A percentile compares a stretch with the other conserved stretches of the same genome.
Conservation (phyloP, 2,888 invertebrate genomes). For the Aethes cnicana region DNA sequence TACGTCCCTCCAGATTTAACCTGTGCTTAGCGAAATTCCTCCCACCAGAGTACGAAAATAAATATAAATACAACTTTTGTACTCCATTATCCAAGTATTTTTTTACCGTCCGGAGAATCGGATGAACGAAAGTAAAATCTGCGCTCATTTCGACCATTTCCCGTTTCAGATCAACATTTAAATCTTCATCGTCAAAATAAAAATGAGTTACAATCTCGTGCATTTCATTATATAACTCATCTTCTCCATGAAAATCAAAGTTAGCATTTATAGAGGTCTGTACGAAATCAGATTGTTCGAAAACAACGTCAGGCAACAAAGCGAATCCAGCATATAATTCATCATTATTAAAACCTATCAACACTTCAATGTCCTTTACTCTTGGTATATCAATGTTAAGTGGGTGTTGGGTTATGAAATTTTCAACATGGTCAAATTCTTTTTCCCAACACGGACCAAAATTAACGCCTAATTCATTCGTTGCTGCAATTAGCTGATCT, state of each 20-base stretch:
- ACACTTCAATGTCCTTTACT: slow-evolving; percentile 22
- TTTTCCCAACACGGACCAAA: slow-evolving; percentile 30
- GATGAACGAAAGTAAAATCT: slow-evolving; percentile 43
- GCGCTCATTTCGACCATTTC: slow-evolving; percentile 40
- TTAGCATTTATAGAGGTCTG: slow-evolving; percentile 18
- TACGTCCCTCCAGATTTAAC: slow-evolving; percentile 38
- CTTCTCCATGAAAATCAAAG: slow-evolving; percentile 37
- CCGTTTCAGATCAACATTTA: slow-evolving; percentile 32
- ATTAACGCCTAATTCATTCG: background rate
- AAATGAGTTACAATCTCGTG: slow-evolving; percentile 36
- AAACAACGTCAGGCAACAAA: background rate
- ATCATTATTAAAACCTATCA: slow-evolving; percentile 28
- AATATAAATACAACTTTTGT: slow-evolving; percentile 41
- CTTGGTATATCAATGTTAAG: slow-evolving; percentile 4
- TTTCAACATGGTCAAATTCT: slow-evolving; percentile 21
- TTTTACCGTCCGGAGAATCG: slow-evolving; percentile 39
- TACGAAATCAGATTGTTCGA: slow-evolving; percentile 13
- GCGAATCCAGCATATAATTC: background rate
- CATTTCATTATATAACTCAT: slow-evolving; percentile 35
- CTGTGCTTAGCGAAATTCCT: slow-evolving; percentile 37
- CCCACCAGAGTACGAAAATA: slow-evolving; percentile 47
- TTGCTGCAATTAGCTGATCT: slow-evolving; percentile 11
- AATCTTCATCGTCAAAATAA: slow-evolving; percentile 43
- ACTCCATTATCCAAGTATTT: slow-evolving; percentile 40
- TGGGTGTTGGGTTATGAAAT: slow-evolving; percentile 18